Conservation (phyloP, 2,888 invertebrate genomes). For the Autographa gamma region DNA sequence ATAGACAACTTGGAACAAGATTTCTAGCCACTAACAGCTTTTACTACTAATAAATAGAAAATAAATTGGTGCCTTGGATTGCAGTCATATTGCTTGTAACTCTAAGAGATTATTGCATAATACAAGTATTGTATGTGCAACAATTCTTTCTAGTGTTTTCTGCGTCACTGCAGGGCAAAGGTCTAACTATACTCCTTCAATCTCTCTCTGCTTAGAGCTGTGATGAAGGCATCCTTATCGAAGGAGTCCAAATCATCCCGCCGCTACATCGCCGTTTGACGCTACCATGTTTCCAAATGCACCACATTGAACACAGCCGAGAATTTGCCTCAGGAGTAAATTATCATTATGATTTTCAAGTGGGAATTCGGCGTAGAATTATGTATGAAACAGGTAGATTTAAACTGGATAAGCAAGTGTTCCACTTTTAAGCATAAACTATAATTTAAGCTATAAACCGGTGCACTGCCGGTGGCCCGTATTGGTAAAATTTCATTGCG, state of each 20-base stretch:
- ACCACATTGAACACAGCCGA: not conserved
- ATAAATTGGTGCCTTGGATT: too few relatives aligned
- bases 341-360: not conserved
- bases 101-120: too few relatives aligned
- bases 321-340: not conserved
- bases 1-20: not conserved
- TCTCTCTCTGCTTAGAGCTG: too few relatives aligned
- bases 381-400: conserved; percentile 27
- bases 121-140: too few relatives aligned
- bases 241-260: too few relatives aligned
- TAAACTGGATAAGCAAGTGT: conserved; percentile 43
- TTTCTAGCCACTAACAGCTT: not conserved
- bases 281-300: too few relatives aligned
- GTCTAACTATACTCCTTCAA: too few relatives aligned
- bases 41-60: not conserved
- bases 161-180: too few relatives aligned
- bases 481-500: conserved; percentile 37
- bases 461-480: conserved; percentile 48
- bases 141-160: too few relatives aligned
- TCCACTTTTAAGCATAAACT: conserved; percentile 34
- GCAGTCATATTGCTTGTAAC: too few relatives aligned
- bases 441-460: conserved; percentile 42
- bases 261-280: too few relatives aligned
- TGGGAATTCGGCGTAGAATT: not conserved
- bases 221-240: too few relatives aligned